phyloP scores from a whole-genome alignment of 2,113 vertebrate genomes.

The Romanogobio albipinnatus region DNA sequence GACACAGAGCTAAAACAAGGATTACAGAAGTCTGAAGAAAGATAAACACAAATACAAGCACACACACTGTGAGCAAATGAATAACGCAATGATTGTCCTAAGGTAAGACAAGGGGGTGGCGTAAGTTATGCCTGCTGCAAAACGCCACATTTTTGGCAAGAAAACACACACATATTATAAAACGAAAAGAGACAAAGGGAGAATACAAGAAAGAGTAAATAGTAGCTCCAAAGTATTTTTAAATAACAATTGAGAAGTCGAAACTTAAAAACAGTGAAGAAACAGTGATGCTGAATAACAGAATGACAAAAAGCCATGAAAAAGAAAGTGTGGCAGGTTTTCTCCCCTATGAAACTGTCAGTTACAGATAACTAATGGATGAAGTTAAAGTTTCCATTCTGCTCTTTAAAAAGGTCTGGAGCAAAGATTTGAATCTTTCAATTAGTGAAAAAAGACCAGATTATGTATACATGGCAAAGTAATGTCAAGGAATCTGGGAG shows the following conservation, averaged over 20 bases:
- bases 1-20: slow-evolving; percentile 1
- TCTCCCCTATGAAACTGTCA: neutral
- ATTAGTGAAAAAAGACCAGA: neutral
- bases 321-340: neutral
- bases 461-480: neutral
- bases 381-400: neutral
- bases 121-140: neutral
- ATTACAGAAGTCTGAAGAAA: slow-evolving; percentile 18
- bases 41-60: slow-evolving; percentile 12
- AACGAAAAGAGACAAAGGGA: neutral
- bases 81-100: slow-evolving; percentile 23
- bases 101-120: neutral
- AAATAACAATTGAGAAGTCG: neutral
- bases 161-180: neutral
- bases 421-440: neutral
- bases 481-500: neutral
- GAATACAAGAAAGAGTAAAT: neutral
- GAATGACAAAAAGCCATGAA: neutral
- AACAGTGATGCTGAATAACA: neutral
- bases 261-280: neutral
- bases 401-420: neutral
- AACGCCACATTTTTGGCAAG: neutral
- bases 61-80: slow-evolving; percentile 34
- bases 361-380: neutral
- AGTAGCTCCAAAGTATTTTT: neutral